Conservation (phyloP, 1,140 invertebrate species). For the Zaprionus ghesquierei region DNA sequence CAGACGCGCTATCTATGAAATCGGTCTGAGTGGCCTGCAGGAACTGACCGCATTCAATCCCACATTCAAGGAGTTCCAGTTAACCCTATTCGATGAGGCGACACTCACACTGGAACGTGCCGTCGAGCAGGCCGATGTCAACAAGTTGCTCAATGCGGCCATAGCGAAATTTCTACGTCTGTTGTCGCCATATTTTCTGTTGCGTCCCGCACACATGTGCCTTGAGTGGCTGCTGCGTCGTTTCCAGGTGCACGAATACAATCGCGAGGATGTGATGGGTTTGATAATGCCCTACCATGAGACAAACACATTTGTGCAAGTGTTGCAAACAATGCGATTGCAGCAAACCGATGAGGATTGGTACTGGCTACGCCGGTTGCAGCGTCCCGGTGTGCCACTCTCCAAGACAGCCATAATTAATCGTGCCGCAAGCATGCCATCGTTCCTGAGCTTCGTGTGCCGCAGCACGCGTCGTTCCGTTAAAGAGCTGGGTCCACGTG, state of each 20-base stretch:
- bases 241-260: slow-evolving; percentile 94
- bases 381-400: slow-evolving; percentile 89
- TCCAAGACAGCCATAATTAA: slow-evolving; percentile 88
- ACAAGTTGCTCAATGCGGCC: slow-evolving; percentile 88
- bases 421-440: slow-evolving; percentile 87
- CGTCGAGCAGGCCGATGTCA: slow-evolving; percentile 89
- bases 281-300: slow-evolving; percentile 95
- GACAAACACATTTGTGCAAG: slow-evolving; percentile 92
- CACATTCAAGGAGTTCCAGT: slow-evolving; percentile 89
- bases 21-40: slow-evolving; percentile 92
- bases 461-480: slow-evolving; percentile 87
- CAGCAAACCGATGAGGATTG: slow-evolving; percentile 86
- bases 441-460: slow-evolving; percentile 90
- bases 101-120: slow-evolving; percentile 91
- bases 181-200: slow-evolving; percentile 93
- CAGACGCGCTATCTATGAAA: slow-evolving; percentile 91
- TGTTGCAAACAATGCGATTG: slow-evolving; percentile 90
- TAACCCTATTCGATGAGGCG: slow-evolving; percentile 89
- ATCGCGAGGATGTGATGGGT: slow-evolving; percentile 90
- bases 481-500: slow-evolving; percentile 85
- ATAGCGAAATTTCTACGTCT: slow-evolving; percentile 92
- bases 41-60: slow-evolving; percentile 90
- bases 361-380: slow-evolving; percentile 89
- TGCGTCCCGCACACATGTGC: slow-evolving; percentile 93
- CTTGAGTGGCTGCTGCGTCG: slow-evolving; percentile 96